Conservation (phyloP, 2,888 invertebrate species). For the Cryptus viduatorius region DNA sequence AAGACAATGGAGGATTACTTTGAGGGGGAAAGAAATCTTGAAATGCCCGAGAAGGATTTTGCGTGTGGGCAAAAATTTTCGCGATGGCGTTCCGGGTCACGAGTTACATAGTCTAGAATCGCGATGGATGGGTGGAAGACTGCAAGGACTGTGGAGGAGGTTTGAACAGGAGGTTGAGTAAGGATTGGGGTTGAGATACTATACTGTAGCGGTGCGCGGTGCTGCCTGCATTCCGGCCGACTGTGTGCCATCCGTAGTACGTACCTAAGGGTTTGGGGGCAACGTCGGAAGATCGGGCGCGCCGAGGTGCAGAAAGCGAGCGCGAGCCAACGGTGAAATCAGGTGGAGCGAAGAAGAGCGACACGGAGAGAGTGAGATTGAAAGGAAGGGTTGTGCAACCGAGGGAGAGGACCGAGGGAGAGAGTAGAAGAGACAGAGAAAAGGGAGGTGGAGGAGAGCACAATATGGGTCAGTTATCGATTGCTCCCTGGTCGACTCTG, state of each 20-base stretch:
- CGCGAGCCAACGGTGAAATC: slow-evolving; percentile 64
- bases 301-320: slow-evolving; percentile 61
- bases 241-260: slow-evolving; percentile 44
- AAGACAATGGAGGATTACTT: neutral
- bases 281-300: slow-evolving; percentile 56
- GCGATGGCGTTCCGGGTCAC: slow-evolving; percentile 53
- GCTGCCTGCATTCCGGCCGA: slow-evolving; percentile 59
- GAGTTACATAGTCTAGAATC: slow-evolving; percentile 36
- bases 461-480: slow-evolving; percentile 84
- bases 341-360: slow-evolving; percentile 55
- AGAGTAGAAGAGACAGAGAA: slow-evolving; percentile 55
- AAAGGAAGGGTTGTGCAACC: slow-evolving; percentile 38
- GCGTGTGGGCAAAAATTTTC: slow-evolving; percentile 43
- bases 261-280: slow-evolving; percentile 57
- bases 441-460: slow-evolving; percentile 66
- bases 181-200: slow-evolving; percentile 31
- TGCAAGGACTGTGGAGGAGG: slow-evolving; percentile 42
- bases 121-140: slow-evolving; percentile 35
- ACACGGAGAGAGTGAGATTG: slow-evolving; percentile 26
- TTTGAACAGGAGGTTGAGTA: slow-evolving; percentile 32
- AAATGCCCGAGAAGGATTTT: slow-evolving; percentile 22
- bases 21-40: neutral
- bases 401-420: slow-evolving; percentile 10
- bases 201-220: slow-evolving; percentile 40
- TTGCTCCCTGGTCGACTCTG: slow-evolving; percentile 79